phyloP scores from a whole-genome alignment of 2,797 vertebrate genomes.

The Anguilla marmorata region DNA sequence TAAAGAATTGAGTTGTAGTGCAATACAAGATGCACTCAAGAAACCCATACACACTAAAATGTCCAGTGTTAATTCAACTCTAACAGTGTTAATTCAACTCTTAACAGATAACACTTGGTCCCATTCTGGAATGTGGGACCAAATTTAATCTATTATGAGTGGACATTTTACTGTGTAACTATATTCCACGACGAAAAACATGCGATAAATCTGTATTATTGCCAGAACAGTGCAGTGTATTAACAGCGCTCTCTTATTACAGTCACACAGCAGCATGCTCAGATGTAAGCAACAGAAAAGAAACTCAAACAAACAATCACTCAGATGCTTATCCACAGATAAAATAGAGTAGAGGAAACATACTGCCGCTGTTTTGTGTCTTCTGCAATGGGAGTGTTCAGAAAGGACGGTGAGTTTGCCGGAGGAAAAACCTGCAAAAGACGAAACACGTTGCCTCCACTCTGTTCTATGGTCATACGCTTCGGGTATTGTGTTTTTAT shows the following conservation, averaged over 20 bases:
- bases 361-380: not conserved
- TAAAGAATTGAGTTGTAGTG: not conserved
- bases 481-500: too few relatives aligned
- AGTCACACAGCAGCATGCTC: not conserved
- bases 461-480: too few relatives aligned
- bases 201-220: not conserved
- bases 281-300: not conserved
- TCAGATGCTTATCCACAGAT: not conserved
- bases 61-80: too few relatives aligned
- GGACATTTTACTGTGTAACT: not conserved
- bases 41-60: not conserved
- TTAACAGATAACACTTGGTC: too few relatives aligned
- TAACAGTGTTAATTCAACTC: too few relatives aligned
- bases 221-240: not conserved
- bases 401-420: too few relatives aligned
- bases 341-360: not conserved
- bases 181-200: not conserved
- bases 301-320: not conserved
- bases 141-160: too few relatives aligned
- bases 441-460: too few relatives aligned
- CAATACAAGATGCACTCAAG: not conserved
- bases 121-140: too few relatives aligned
- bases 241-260: not conserved
- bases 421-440: too few relatives aligned
- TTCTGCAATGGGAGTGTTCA: too few relatives aligned